Base-by-base conservation (phyloP, 2,888 invertebrate species). In the Pristionchus mayeri region DNA sequence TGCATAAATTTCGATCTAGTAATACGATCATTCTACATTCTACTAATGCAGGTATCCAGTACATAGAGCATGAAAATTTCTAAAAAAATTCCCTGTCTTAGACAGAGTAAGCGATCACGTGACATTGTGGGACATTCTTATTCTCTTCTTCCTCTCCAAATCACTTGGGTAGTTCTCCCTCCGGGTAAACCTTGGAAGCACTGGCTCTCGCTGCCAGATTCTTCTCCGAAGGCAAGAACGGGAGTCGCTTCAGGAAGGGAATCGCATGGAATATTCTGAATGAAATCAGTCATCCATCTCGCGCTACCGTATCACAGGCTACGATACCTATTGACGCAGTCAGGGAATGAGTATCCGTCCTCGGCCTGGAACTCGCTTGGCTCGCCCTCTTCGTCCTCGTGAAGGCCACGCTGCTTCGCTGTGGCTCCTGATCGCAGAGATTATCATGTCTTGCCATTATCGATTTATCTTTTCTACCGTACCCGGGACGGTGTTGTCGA, bases 401-500 rank as follows among this genome's bases (percentile, higher is more conserved):
- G 86, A 84, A 91, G 87, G 4, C 91, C 91, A 13, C 91, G 86
- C 84, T 91, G 89, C 13, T 86, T 86, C 4, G 85, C 84, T 6
- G 89, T 89, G 4, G 90, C 91, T 7, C 90, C 90, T 88, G 57
- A 57, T 60, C 27, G n/a, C 27, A 57, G 24, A 34, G n/a, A 71
- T 3, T 44, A 71, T 24, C 21, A 24, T 71, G 37, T 6, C 0
- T 21, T n/a, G n/a, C 34, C 21, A 24, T 54, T 84, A 40, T 57
- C 13, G 52, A 44, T 24, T 34, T 24, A 37, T 11, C 44, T n/a
- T n/a, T n/a, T n/a, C 13, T 37, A 27, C 50, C 84, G 34, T 52
- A 87, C 87, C 87, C 30, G 84, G 78, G 13, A 87, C 85, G n/a
- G 85, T 71, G 52, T 94, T 94, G 87, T 94, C 94, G 57, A 94